Evolutionary conservation across 2,113 vertebrate genomes (phyloP).

Genomic region (Ictidomys tridecemlineatus): DNA sequence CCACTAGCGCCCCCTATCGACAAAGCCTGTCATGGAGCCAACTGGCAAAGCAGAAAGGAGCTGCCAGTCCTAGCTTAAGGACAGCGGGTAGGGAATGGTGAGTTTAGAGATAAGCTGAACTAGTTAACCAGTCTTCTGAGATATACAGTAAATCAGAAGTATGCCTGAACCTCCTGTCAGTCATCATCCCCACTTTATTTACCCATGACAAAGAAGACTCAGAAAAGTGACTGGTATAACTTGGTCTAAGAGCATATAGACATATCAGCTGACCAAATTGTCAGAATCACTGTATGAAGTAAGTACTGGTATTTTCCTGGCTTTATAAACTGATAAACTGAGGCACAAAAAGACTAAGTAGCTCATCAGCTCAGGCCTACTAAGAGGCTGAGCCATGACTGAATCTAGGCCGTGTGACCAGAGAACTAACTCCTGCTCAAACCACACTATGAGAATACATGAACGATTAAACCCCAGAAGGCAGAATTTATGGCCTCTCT

Average conservation of each 20-base stretch:
- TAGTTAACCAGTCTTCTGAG: not conserved
- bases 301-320: not conserved
- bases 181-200: not conserved
- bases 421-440: not conserved
- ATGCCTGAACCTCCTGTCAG: not conserved
- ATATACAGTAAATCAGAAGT: not conserved
- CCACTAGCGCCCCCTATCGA: not conserved
- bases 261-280: not conserved
- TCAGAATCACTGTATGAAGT: not conserved
- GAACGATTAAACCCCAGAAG: not conserved
- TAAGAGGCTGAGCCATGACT: not conserved
- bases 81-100: not conserved
- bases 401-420: not conserved
- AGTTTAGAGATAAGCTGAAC: not conserved
- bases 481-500: not conserved
- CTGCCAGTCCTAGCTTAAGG: not conserved
- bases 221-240: not conserved
- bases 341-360: slow-evolving; percentile 15
- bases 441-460: not conserved
- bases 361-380: not conserved
- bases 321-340: slow-evolving; percentile 18
- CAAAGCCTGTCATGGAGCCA: not conserved
- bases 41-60: not conserved
- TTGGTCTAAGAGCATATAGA: not conserved
- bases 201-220: not conserved